phyloP scores from a whole-genome alignment of 2,113 vertebrate species.

The Ailurus styani region DNA sequence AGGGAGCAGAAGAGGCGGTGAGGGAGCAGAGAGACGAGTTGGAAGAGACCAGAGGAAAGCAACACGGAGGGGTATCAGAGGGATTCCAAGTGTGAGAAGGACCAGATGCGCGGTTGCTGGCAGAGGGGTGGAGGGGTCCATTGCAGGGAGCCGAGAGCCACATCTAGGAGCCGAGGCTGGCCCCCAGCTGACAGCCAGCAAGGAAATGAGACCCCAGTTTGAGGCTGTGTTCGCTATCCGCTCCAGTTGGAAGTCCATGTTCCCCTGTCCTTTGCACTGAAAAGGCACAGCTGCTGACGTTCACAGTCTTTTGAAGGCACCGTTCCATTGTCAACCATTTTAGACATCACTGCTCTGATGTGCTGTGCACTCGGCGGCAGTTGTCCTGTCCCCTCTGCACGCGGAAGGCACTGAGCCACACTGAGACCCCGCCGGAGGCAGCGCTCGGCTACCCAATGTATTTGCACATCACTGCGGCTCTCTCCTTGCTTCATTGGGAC shows the following conservation, averaged over 20 bases:
- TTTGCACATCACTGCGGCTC: not conserved
- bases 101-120: not conserved
- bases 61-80: not conserved
- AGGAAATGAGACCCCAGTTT: accelerated
- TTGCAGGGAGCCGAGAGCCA: not conserved
- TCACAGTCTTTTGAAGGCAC: not conserved
- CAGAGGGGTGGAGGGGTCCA: not conserved
- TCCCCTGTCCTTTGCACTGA: not conserved
- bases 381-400: not conserved
- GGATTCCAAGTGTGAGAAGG: not conserved
- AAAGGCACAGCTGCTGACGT: not conserved
- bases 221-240: not conserved
- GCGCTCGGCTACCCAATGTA: accelerated
- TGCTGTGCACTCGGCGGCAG: not conserved
- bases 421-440: not conserved
- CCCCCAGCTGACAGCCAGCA: not conserved
- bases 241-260: not conserved
- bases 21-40: not conserved
- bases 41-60: not conserved
- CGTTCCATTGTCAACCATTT: not conserved
- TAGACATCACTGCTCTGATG: not conserved
- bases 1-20: not conserved
- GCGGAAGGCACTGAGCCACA: not conserved
- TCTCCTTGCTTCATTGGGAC: not conserved
- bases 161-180: not conserved